Evolutionary conservation across 1,140 invertebrate genomes (phyloP).

Genomic region (Papilio machaon): DNA sequence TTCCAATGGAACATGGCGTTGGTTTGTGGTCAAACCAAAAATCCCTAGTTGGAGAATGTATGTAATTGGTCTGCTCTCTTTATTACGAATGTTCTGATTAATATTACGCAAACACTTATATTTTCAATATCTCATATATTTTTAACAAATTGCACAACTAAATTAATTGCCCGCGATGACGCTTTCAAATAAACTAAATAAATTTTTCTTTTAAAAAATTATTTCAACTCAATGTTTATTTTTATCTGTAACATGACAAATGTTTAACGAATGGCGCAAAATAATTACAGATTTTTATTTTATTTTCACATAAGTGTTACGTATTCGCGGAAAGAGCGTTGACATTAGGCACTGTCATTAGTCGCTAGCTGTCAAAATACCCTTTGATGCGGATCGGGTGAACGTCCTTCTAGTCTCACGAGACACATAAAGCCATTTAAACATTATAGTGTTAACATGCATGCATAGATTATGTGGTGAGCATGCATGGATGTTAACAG

Average conservation of each 20-base stretch:
- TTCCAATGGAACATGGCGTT: neutral
- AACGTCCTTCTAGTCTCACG: neutral
- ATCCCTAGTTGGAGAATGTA: neutral
- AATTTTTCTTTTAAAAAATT: neutral
- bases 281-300: neutral
- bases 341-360: conserved; percentile 8
- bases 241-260: conserved; percentile 12
- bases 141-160: conserved; percentile 6
- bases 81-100: neutral
- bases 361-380: conserved; percentile 13
- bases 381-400: conserved; percentile 5
- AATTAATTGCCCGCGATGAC: neutral
- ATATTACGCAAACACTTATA: neutral
- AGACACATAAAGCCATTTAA: neutral
- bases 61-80: neutral
- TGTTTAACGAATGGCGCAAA: neutral
- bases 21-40: too few species aligned
- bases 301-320: neutral
- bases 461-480: neutral
- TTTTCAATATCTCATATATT: neutral
- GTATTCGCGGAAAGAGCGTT: conserved; percentile 17
- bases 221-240: neutral
- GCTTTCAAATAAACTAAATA: neutral
- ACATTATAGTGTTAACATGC: neutral
- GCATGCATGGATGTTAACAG: neutral